These are phyloP conservation scores for Harpagoxenus sublaevis DNA, from an alignment of 2,888 invertebrate genomes.

Conservation along the genomic window DNA sequence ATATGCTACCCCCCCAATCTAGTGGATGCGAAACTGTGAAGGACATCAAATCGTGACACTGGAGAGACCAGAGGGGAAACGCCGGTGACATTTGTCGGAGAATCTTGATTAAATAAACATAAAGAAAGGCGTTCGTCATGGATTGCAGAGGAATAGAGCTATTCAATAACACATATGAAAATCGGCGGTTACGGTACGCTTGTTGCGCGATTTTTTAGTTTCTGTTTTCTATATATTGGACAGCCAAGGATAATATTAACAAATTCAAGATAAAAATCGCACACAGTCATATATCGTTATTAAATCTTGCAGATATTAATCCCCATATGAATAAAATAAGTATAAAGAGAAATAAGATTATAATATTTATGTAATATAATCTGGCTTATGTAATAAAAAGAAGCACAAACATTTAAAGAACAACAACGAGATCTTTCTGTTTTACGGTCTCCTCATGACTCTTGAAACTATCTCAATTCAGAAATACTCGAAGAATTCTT, in stretches of 20 bases:
- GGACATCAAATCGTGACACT: conserved; percentile 76
- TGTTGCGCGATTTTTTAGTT: background rate
- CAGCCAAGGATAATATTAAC: background rate
- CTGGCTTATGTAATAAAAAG: background rate
- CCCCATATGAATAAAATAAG: background rate
- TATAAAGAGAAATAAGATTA: background rate
- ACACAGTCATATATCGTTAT: background rate
- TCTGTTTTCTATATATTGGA: background rate
- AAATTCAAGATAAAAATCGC: background rate
- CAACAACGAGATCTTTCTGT: conserved; percentile 23
- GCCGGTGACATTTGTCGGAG: conserved; percentile 72
- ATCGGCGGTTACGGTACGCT: conserved; percentile 33
- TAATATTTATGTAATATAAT: background rate
- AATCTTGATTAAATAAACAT: conserved; percentile 78
- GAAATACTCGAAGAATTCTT: conserved; percentile 54
- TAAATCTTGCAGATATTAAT: background rate
- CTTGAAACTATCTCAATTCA: conserved; percentile 61
- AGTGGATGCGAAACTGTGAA: conserved; percentile 69
- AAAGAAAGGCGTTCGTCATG: conserved; percentile 73
- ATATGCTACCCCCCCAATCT: conserved; percentile 66
- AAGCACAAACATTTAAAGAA: background rate
- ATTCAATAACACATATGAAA: conserved; percentile 61
- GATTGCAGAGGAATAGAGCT: conserved; percentile 41
- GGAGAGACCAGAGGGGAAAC: conserved; percentile 56
- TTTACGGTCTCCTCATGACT: conserved; percentile 28